Evolutionary conservation across 2,113 vertebrate species (phyloP), one percentile per base, ranked within the genome.

Genomic region (Pollachius pollachius): DNA sequence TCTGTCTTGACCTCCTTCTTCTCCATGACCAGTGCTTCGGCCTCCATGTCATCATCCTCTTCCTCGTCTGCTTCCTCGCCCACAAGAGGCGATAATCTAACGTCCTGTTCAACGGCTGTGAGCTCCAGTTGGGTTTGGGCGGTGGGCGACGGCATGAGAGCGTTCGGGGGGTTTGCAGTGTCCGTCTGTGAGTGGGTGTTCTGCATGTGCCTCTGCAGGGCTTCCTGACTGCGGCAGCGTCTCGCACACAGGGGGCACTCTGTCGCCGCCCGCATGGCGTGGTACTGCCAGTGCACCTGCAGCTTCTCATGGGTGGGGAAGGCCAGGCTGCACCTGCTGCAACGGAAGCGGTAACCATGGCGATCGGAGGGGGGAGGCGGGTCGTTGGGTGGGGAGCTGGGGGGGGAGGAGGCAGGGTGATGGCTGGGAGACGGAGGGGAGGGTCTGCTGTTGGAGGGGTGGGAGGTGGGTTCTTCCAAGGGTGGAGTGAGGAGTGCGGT

Each of bases 331-430:
- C 97, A 99, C 91, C 97, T 97, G 86, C 95, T 97, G 77, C 97
- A 99, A 76, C 97, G 95, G 82, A 98, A 99, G 75, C 97, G 97
- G 93, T 99, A 99, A 87, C 98, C 95, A 15, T 99, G 97, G 68
- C 96, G 95, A 84, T 99, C 97, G 0, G 97, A 97, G 8, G 95
- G 94, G 0, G 95, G 94, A 82, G 95, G 96, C 93, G 62, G 94
- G 89, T 84, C 95, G 85, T 90, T 94, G 93, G 80, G 91, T 87
- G 4, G 96, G 92, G 75, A 94, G 84, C 13, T 94, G 58, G 87
- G 83, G 0, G 87, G 86, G 37, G 88, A 81, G 19, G 87, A 84
- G 48, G 83, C 77, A 65, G 85, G 78, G 16, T 76, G 85, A 65
- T 87, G 86, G 82, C 72, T 86, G 3, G 85, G 89, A 72, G 87